Conservation (phyloP, 2,113 vertebrate species). For the Connochaetes taurinus region DNA sequence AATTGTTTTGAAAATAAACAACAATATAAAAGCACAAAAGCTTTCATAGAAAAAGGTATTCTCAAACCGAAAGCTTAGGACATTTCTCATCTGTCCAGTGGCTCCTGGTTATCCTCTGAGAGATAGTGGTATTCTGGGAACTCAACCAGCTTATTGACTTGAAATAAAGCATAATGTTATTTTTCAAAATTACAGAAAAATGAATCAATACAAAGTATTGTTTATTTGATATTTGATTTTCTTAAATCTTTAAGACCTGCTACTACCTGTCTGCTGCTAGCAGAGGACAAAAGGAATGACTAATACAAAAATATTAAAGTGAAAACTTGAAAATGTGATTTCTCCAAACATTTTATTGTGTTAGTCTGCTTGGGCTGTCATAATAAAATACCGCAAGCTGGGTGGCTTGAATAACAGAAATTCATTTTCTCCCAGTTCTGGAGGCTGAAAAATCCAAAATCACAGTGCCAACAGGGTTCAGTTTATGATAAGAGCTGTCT, state of each 20-base stretch:
- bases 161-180: conserved; percentile 5
- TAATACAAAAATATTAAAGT: neutral
- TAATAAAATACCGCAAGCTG: neutral
- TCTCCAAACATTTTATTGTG: neutral
- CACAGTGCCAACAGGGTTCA: no score
- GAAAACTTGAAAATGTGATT: neutral
- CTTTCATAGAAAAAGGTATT: neutral
- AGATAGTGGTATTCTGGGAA: neutral
- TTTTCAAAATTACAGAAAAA: conserved; percentile 1
- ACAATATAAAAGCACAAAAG: neutral
- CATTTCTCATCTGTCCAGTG: neutral
- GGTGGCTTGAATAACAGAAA: neutral
- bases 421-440: neutral
- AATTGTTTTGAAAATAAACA: neutral
- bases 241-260: neutral
- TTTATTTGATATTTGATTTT: neutral
- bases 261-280: neutral
- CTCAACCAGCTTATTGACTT: neutral
- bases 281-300: neutral
- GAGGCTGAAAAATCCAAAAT: neutral
- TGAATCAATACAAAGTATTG: neutral
- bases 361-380: neutral
- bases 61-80: neutral
- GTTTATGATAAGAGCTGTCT: neutral
- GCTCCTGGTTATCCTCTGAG: neutral